phyloP scores from a whole-genome alignment of 2,797 vertebrate genomes.

The Chelidonichthys spinosus region DNA sequence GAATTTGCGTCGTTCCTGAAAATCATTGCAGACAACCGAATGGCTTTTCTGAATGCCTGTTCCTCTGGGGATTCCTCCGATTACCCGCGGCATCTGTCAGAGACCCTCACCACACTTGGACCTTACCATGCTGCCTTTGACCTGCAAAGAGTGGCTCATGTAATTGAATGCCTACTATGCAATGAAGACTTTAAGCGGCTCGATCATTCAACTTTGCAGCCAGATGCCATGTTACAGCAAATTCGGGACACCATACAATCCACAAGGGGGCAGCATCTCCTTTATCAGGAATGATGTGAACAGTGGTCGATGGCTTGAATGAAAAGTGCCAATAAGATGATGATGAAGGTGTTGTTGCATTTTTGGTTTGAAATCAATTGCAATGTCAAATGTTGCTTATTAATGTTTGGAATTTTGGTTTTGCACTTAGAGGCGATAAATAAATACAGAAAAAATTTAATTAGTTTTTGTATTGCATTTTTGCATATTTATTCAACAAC shows the following conservation, averaged over 20 bases:
- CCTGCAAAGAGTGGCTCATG: slow-evolving; percentile 87
- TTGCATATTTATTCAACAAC: slow-evolving; percentile 52
- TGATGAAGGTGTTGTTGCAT: slow-evolving; percentile 1
- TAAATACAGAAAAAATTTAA: slow-evolving; percentile 15
- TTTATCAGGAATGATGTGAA: slow-evolving; percentile 69
- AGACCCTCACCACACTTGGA: slow-evolving; percentile 80
- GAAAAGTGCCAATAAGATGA: slow-evolving; percentile 43
- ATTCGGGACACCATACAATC: slow-evolving; percentile 84
- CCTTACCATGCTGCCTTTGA: slow-evolving; percentile 93
- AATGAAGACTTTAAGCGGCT: slow-evolving; percentile 92
- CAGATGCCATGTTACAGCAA: slow-evolving; percentile 84
- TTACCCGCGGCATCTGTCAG: slow-evolving; percentile 73
- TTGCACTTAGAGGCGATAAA: slow-evolving; percentile 59
- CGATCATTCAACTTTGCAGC: slow-evolving; percentile 77
- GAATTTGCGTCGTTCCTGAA: slow-evolving; percentile 94
- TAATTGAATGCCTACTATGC: slow-evolving; percentile 88
- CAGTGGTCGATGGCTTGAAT: slow-evolving; percentile 50
- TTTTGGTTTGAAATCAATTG: slow-evolving; percentile 29
- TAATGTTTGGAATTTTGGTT: slow-evolving; percentile 44
- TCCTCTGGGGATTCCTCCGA: slow-evolving; percentile 72
- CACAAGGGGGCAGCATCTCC: slow-evolving; percentile 81
- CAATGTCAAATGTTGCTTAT: slow-evolving; percentile 25
- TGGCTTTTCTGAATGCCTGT: slow-evolving; percentile 83
- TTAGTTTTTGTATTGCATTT: slow-evolving; percentile 12
- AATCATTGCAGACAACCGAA: slow-evolving; percentile 88